phyloP scores from a whole-genome alignment of 1,140 invertebrate species.

The Parasteatoda tepidariorum region DNA sequence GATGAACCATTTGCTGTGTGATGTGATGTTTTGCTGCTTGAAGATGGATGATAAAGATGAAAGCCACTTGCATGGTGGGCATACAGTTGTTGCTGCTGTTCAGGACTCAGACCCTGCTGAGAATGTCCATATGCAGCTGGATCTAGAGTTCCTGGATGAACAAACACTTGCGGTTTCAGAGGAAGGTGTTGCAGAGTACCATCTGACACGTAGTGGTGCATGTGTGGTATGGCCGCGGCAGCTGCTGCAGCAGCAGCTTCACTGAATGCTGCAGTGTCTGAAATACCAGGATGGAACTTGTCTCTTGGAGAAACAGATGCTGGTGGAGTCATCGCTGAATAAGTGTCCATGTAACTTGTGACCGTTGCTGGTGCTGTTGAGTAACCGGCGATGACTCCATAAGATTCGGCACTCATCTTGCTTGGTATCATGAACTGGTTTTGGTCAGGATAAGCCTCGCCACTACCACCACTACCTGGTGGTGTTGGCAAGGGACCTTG shows the following conservation, averaged over 20 bases:
- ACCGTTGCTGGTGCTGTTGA: constrained; percentile 10
- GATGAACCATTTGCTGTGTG: constrained; percentile 72
- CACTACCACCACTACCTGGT: constrained; percentile 12
- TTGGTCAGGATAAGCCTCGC: constrained; percentile 47
- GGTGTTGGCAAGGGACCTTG: constrained; percentile 49
- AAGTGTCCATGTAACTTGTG: constrained; percentile 66
- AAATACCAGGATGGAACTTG: constrained; percentile 73
- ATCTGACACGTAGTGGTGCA: constrained; percentile 58
- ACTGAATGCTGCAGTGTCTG: constrained; percentile 70
- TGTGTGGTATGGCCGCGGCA: constrained; percentile 45
- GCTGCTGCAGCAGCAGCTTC: constrained; percentile 60
- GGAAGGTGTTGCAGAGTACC: constrained; percentile 79
- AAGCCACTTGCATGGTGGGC: constrained; percentile 82
- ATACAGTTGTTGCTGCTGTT: constrained; percentile 83
- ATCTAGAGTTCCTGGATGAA: constrained; percentile 62
- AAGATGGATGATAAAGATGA: constrained; percentile 84
- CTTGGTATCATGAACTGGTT: constrained; percentile 44
- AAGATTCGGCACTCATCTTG: constrained; percentile 36
- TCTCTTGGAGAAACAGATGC: constrained; percentile 93
- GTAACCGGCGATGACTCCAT: constrained; percentile 63
- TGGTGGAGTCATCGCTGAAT: constrained; percentile 88
- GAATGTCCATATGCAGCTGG: constrained; percentile 34
- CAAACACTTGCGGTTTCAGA: constrained; percentile 80
- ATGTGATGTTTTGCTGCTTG: constrained; percentile 73
- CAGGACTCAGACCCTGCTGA: constrained; percentile 33